Evolutionary conservation across 2,113 vertebrate genomes (phyloP).

Genomic region (Anolis carolinensis): DNA sequence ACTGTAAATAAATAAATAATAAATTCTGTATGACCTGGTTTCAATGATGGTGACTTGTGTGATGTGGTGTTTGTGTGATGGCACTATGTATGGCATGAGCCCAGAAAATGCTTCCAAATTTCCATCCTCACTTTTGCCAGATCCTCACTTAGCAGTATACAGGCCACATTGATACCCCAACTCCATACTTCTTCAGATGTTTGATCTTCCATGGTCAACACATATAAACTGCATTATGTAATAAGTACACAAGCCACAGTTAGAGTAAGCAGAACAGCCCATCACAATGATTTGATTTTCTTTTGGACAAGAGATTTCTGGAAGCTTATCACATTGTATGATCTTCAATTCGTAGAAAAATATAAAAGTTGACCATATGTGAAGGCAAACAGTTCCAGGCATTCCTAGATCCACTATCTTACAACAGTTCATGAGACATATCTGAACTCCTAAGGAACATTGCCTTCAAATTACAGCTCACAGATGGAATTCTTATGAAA

Average conservation of each 20-base stretch:
- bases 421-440: neutral
- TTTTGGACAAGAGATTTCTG: neutral
- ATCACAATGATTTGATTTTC: neutral
- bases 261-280: neutral
- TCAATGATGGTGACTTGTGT: too few relatives aligned
- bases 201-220: neutral
- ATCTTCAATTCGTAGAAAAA: neutral
- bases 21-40: neutral
- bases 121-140: too few relatives aligned
- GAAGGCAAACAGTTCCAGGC: neutral
- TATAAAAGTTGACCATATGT: neutral
- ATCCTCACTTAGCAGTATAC: neutral
- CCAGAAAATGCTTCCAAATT: neutral
- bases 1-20: too few relatives aligned
- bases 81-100: neutral
- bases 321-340: neutral
- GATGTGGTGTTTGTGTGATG: neutral
- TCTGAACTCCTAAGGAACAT: neutral
- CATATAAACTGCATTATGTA: neutral
- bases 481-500: neutral
- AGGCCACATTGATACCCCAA: too few relatives aligned
- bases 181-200: too few relatives aligned
- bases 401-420: neutral
- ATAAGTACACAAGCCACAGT: neutral
- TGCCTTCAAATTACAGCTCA: neutral